These are phyloP conservation scores for Ophioninae sp. DNA, from an alignment of 2,888 invertebrate species.

Conservation along the genomic window DNA sequence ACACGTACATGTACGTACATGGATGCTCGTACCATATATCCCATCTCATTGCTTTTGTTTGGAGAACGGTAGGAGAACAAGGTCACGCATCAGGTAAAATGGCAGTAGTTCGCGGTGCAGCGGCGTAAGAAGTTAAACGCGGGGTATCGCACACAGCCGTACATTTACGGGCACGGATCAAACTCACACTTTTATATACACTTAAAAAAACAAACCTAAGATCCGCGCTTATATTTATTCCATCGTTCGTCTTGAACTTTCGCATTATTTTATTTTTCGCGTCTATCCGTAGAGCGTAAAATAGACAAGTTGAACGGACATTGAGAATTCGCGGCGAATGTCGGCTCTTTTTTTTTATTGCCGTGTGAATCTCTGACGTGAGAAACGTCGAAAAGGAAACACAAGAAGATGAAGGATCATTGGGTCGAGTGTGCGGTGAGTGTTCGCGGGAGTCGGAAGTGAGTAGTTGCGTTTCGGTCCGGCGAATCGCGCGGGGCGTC, in stretches of 20 bases:
- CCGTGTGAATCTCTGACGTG: conserved; percentile 4
- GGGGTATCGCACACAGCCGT: conserved; percentile 26
- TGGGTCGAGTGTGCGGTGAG: conserved; percentile 5
- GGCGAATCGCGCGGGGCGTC: conserved; percentile 43
- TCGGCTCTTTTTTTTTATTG: background rate
- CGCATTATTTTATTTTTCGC: conserved; percentile 20
- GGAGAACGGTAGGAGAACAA: conserved; percentile 74
- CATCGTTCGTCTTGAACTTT: conserved; percentile 16
- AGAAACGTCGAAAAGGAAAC: conserved; percentile 7
- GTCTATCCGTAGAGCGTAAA: conserved; percentile 10
- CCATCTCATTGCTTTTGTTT: conserved; percentile 71
- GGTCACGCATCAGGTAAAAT: conserved; percentile 73
- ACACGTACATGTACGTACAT: conserved; percentile 11
- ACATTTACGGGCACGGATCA: background rate
- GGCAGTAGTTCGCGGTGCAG: conserved; percentile 66
- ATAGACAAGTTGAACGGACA: conserved; percentile 2
- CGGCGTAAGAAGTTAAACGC: conserved; percentile 51
- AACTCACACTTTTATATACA: background rate
- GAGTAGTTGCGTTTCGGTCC: conserved; percentile 60
- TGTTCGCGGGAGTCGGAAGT: conserved; percentile 51
- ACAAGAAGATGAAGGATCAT: conserved; percentile 17
- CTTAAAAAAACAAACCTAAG: background rate
- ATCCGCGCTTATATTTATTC: background rate
- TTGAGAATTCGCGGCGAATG: background rate
- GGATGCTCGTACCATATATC: conserved; percentile 44